These are phyloP conservation scores for Acinonyx jubatus DNA, from an alignment of 2,113 vertebrate species.

Conservation along the genomic window DNA sequence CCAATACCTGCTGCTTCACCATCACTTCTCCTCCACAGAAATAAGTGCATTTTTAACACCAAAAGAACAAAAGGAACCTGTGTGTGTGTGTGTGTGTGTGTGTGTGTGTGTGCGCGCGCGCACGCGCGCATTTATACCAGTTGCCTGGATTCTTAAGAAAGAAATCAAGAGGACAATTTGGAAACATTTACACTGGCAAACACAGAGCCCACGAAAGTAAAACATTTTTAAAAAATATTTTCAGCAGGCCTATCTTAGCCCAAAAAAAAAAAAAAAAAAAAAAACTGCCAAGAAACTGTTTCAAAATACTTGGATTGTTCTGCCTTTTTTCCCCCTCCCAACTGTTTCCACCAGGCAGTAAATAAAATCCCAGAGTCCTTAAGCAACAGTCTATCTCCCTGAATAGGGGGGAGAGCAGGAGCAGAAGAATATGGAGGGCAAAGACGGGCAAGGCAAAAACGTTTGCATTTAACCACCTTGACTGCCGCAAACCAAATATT, in stretches of 20 bases:
- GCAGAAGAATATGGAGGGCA: background rate
- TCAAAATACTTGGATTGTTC: constrained; percentile 71
- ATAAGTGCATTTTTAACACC: background rate
- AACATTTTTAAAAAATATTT: constrained; percentile 45
- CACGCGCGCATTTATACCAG: background rate
- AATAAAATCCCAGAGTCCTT: constrained; percentile 52
- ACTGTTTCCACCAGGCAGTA: constrained; percentile 69
- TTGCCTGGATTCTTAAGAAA: constrained; percentile 44
- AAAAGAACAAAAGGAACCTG: background rate
- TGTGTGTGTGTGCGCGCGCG: rapidly evolving
- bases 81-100: background rate
- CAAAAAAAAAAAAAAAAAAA: background rate
- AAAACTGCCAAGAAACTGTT: constrained; percentile 67
- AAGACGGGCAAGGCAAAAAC: background rate
- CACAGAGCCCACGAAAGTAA: constrained; percentile 45
- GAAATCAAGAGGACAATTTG: constrained; percentile 61
- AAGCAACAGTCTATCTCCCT: background rate
- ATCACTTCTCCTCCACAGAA: constrained; percentile 5
- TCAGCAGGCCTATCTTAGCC: constrained; percentile 42
- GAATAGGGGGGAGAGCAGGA: background rate
- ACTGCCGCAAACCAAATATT: constrained; percentile 70
- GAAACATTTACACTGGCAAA: constrained; percentile 50
- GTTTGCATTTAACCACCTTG: constrained; percentile 52
- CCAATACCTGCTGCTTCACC: background rate
- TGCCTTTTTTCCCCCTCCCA: background rate